These are phyloP conservation scores for Danio choprae DNA, from an alignment of 2,797 vertebrate species.

Conservation along the genomic window DNA sequence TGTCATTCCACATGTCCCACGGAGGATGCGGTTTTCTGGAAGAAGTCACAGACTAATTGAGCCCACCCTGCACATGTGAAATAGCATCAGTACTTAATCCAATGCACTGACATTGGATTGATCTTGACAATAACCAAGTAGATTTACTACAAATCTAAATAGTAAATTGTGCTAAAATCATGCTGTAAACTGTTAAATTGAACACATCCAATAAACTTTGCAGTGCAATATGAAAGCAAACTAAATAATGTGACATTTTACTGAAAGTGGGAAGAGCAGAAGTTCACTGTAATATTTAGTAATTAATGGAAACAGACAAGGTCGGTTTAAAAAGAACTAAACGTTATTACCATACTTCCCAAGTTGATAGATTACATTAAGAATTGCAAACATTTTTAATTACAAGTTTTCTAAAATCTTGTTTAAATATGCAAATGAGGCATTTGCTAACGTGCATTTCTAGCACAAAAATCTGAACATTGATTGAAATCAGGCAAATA, in stretches of 20 bases:
- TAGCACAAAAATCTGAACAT: no score
- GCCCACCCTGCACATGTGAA: not conserved
- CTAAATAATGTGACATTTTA: not conserved
- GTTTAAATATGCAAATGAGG: no score
- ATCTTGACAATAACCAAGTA: not conserved
- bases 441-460: no score
- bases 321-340: no score
- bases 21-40: not conserved
- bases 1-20: not conserved
- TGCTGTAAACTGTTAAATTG: no score
- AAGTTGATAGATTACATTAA: no score
- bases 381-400: no score
- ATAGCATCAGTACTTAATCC: not conserved
- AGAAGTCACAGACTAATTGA: not conserved
- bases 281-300: not conserved
- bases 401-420: no score
- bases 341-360: not conserved
- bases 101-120: not conserved
- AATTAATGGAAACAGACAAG: not conserved
- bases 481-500: no score
- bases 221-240: not conserved
- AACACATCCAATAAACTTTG: not conserved
- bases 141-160: not conserved
- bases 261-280: not conserved
- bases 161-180: not conserved